Conservation (phyloP, 2,888 invertebrate genomes). For the Drosophila pullipes region DNA sequence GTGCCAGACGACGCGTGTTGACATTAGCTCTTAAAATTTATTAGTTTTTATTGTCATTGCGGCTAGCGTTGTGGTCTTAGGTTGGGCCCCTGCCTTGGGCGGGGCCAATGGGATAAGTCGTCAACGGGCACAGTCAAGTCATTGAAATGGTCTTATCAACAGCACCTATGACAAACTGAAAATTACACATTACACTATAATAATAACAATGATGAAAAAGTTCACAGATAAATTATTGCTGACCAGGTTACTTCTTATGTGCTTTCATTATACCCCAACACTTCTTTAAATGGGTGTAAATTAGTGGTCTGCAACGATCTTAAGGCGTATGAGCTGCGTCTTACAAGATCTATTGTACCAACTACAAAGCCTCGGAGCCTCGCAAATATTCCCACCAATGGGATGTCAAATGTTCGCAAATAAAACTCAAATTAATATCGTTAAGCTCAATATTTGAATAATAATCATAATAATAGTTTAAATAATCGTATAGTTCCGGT, state of each 20-base stretch:
- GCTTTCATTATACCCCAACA: background rate
- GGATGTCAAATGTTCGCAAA: no score
- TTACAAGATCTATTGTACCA: background rate
- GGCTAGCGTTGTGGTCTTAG: conserved; percentile 35
- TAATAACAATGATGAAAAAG: background rate
- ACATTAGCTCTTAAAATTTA: conserved; percentile 76
- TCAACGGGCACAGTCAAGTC: conserved; percentile 31
- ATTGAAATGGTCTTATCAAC: conserved; percentile 30
- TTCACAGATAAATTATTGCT: background rate
- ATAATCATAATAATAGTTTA: no score
- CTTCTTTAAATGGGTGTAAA: background rate
- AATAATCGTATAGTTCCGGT: no score
- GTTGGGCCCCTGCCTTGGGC: conserved; percentile 37
- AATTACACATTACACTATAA: conserved; percentile 1
- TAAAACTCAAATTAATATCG: no score
- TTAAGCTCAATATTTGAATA: no score
- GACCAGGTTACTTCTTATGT: background rate
- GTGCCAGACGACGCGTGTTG: conserved; percentile 61
- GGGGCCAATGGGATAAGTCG: conserved; percentile 35
- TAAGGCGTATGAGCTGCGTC: background rate
- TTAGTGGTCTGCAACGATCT: background rate
- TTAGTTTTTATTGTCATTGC: conserved; percentile 64
- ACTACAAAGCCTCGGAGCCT: background rate
- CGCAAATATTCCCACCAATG: background rate
- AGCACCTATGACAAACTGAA: background rate